Evolutionary conservation across 2,888 invertebrate species (phyloP).

Genomic region (Conops quadrifasciatus): DNA sequence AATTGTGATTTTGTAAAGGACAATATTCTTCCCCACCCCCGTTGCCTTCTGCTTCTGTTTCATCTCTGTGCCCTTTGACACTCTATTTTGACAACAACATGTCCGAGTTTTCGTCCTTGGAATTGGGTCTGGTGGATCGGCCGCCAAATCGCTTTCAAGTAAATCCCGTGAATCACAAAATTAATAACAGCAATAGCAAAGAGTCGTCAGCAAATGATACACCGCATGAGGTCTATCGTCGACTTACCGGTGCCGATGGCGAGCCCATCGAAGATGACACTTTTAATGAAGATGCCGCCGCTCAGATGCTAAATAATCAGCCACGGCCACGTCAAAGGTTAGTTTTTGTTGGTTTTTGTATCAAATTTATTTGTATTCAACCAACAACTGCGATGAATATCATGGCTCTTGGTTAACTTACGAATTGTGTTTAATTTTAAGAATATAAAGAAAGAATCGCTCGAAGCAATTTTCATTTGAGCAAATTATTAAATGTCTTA

Average conservation of each 20-base stretch:
- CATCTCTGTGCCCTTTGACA: no score
- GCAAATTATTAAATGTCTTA: no score
- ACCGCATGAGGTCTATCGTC: constrained; percentile 61
- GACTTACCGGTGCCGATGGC: constrained; percentile 59
- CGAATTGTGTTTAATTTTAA: constrained; percentile 5
- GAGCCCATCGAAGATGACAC: constrained; percentile 62
- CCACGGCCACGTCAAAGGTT: constrained; percentile 60
- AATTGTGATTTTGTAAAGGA: neutral
- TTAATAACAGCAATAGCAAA: constrained; percentile 53
- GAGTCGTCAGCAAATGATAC: constrained; percentile 44
- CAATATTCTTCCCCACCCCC: neutral
- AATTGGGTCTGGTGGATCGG: constrained; percentile 62
- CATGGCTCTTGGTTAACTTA: neutral
- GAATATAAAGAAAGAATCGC: no score
- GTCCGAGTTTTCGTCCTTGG: constrained; percentile 61
- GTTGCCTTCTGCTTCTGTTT: no score
- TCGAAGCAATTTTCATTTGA: no score
- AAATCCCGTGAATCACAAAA: constrained; percentile 63
- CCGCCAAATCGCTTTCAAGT: constrained; percentile 65
- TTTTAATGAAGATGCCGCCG: constrained; percentile 58
- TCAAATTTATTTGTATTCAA: neutral
- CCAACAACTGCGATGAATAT: neutral
- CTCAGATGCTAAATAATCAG: constrained; percentile 58
- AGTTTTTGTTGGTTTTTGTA: constrained; percentile 36
- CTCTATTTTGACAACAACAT: constrained; percentile 46